Conservation (phyloP, 1,140 invertebrate genomes). For the Drosophila simulans region DNA sequence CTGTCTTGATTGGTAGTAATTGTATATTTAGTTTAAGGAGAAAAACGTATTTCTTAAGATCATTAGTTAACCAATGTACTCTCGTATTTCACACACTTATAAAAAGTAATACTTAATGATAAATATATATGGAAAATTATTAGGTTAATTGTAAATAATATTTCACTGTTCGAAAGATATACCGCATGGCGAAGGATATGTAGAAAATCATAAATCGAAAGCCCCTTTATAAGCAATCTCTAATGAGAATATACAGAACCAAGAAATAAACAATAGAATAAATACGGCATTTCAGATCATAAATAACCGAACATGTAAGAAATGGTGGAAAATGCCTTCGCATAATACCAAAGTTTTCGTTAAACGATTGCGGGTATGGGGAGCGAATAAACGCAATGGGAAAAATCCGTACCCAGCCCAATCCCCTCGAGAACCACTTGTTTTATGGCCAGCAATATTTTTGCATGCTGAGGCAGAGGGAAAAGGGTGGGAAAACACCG, state of each 20-base stretch:
- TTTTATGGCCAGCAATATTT: constrained; percentile 76
- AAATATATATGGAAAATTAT: neutral
- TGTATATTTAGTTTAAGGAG: constrained; percentile 6
- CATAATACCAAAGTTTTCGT: constrained; percentile 25
- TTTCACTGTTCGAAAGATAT: no score
- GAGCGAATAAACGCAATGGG: constrained; percentile 20
- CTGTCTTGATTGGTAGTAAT: constrained; percentile 15
- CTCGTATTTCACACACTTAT: neutral
- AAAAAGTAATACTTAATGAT: neutral
- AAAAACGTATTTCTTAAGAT: neutral
- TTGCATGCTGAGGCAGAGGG: constrained; percentile 43
- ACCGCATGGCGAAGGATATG: neutral
- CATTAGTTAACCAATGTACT: neutral
- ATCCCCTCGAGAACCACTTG: constrained; percentile 56
- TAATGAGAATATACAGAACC: neutral
- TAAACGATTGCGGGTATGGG: constrained; percentile 23
- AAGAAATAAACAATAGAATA: constrained; percentile 3
- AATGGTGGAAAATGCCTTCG: constrained; percentile 22
- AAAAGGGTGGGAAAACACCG: neutral
- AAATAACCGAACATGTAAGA: constrained; percentile 6
- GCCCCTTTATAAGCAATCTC: neutral
- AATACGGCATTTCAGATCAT: neutral
- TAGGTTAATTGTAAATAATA: no score
- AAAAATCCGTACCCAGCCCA: constrained; percentile 19
- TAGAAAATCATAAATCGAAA: neutral